A percentile compares a stretch with the other conserved stretches of the same genome.
Conservation (phyloP, 2,113 vertebrate genomes). For the Hippocampus comes region DNA sequence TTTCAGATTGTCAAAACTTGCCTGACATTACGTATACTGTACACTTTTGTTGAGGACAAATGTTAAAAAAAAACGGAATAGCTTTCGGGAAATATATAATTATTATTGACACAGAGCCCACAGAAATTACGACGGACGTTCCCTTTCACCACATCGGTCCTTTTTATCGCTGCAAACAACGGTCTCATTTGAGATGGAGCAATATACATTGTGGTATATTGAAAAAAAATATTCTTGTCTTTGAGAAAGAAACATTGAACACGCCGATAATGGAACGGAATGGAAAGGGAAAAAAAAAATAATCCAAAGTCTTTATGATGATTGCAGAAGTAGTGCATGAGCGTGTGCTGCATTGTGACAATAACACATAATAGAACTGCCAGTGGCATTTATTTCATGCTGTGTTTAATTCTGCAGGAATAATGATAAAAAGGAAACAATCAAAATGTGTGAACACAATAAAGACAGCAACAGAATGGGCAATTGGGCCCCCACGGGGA, state of each 20-base stretch:
- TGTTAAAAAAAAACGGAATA: constrained; percentile 47
- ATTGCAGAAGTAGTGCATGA: constrained; percentile 51
- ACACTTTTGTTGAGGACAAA: constrained; percentile 54
- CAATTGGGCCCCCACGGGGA: constrained; percentile 62
- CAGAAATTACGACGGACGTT: constrained; percentile 26
- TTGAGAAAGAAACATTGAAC: constrained; percentile 11
- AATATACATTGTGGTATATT: constrained; percentile 29
- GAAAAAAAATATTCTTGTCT: constrained; percentile 29
- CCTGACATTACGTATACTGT: constrained; percentile 59
- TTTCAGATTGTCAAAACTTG: constrained; percentile 64
- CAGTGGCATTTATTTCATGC: constrained; percentile 72
- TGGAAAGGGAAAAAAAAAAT: constrained; percentile 28
- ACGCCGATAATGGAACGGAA: constrained; percentile 43
- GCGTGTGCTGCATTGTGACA: constrained; percentile 60
- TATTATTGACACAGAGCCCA: constrained; percentile 40
- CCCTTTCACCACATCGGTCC: constrained; percentile 25
- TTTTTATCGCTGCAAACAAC: constrained; percentile 22
- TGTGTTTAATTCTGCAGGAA: constrained; percentile 75
- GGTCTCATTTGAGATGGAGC: constrained; percentile 37
- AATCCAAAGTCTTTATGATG: constrained; percentile 52
- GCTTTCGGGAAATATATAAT: constrained; percentile 55
- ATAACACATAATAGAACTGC: constrained; percentile 66
- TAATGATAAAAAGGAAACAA: constrained; percentile 74
- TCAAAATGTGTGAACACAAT: constrained; percentile 69
- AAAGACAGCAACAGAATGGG: constrained; percentile 59